Evolutionary conservation across 2,888 invertebrate genomes (phyloP), one percentile per base, ranked within the genome.

Genomic region (Bombyx huttoni): DNA sequence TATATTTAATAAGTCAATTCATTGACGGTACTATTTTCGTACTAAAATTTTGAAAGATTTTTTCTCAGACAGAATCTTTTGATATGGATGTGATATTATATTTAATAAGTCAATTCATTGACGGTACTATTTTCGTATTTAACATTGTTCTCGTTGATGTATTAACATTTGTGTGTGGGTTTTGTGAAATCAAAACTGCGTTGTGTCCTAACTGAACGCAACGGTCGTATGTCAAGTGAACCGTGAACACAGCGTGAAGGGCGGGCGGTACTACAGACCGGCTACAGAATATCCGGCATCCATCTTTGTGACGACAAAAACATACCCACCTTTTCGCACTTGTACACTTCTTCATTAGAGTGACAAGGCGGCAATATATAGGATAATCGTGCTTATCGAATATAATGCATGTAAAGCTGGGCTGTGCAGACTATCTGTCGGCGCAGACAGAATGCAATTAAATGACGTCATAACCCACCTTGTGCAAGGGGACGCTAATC

Each of bases 401-500:
- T 50, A 48, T 51, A 13, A 47, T 47, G 50, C 48, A 52, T 48
- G 57, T 55, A 54, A 46, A 51, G 56, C 53, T 69, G 58, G 59
- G 54, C 53, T 64, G 61, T 61, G 72, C 73, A 82, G 83, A 81
- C 82, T 70, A 73, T 74, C 66, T 69, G 82, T 70, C 83, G 80
- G 62, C 76, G 65, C 71, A 71, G 75, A 75, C 75, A 61, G 70
- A 73, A 73, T 66, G 72, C 77, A 70, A 77, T 80, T 74, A 76
- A 62, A 53, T 83, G 78, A 82, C 83, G 81, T 83, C 78, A 83
- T 66, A 56, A 68, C 67, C 73, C 72, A 70, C 77, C 75, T 78
- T 77, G 75, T 73, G 50, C 48, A 72, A 75, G 69, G 70, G 70
- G 70, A 72, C 64, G 56, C 62, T 68, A 66, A 69, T 67, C 65